These are phyloP conservation scores for Patella vulgata DNA, from an alignment of 1,140 invertebrate genomes.

Conservation along the genomic window DNA sequence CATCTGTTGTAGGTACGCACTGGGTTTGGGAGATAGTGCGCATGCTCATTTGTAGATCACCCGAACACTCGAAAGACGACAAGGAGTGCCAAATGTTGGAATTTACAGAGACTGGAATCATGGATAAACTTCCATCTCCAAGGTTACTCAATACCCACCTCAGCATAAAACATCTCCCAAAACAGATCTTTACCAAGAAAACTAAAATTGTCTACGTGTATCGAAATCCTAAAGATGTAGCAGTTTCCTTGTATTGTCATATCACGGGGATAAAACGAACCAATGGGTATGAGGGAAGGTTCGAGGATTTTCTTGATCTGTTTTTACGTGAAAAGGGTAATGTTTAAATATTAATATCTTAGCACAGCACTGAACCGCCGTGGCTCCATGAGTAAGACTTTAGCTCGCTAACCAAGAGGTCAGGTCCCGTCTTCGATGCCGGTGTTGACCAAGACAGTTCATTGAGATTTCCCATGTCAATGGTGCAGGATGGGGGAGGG, in stretches of 20 bases:
- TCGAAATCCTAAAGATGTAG: conserved; percentile 37
- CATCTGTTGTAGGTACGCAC: conserved; percentile 30
- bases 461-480: no score
- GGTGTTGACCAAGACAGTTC: no score
- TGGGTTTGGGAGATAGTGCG: conserved; percentile 42
- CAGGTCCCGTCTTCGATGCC: no score
- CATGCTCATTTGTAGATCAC: conserved; percentile 26
- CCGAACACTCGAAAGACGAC: conserved; percentile 10
- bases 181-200: conserved; percentile 12
- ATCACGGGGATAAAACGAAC: not conserved
- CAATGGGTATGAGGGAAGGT: not conserved
- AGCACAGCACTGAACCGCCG: not conserved
- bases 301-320: not conserved
- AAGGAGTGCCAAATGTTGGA: conserved; percentile 13
- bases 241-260: conserved; percentile 36
- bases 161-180: conserved; percentile 21
- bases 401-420: no score
- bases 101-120: conserved; percentile 6
- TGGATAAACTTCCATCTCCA: conserved; percentile 27
- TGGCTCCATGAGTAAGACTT: no score
- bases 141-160: conserved; percentile 38
- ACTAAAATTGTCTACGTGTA: conserved; percentile 36
- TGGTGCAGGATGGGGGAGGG: no score
- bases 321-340: not conserved
- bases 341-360: no score